A percentile compares a stretch with the other conserved stretches of the same genome.
Evolutionary conservation across 2,888 invertebrate species (phyloP).

Genomic region (Dolichomitus sp.): DNA sequence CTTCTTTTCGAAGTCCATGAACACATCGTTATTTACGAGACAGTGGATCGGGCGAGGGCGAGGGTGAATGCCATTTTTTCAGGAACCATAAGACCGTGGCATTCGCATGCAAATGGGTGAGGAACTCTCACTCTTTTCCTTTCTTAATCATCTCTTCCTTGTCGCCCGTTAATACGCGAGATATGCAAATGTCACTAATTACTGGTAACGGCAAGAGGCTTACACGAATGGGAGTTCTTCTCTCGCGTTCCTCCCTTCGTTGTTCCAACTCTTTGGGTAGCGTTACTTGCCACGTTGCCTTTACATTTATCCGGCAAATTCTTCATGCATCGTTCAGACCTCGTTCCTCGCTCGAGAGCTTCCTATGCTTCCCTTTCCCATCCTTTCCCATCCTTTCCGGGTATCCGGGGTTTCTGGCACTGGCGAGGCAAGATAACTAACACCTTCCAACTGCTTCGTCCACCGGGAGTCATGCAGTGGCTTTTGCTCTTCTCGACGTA

Average conservation of each 20-base stretch:
- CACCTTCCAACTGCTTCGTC: conserved; percentile 68
- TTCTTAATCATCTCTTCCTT: conserved; percentile 35
- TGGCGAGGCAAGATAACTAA: conserved; percentile 73
- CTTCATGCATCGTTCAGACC: conserved; percentile 43
- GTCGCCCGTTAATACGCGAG: conserved; percentile 73
- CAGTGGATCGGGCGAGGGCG: conserved; percentile 46
- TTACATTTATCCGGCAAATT: conserved; percentile 58
- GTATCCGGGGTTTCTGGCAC: conserved; percentile 25
- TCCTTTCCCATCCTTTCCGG: conserved; percentile 37
- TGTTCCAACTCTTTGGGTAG: conserved; percentile 53
- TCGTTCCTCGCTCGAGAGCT: conserved; percentile 18
- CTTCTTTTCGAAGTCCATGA: conserved; percentile 73
- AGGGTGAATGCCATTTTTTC: conserved; percentile 76
- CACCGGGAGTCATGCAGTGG: conserved; percentile 22
- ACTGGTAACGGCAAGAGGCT: conserved; percentile 80
- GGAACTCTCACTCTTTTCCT: conserved; percentile 61
- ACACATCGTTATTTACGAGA: conserved; percentile 81
- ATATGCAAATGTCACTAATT: conserved; percentile 85
- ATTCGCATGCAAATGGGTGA: conserved; percentile 83
- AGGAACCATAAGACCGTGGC: conserved; percentile 71
- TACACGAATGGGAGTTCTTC: conserved; percentile 77
- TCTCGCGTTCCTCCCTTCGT: conserved; percentile 56
- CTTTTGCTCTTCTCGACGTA: conserved; percentile 15
- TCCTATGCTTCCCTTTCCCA: conserved; percentile 1
- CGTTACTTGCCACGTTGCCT: conserved; percentile 43